Evolutionary conservation across 2,888 invertebrate species (phyloP), one percentile per base, ranked within the genome.

Genomic region (Drosophila percnosoma): DNA sequence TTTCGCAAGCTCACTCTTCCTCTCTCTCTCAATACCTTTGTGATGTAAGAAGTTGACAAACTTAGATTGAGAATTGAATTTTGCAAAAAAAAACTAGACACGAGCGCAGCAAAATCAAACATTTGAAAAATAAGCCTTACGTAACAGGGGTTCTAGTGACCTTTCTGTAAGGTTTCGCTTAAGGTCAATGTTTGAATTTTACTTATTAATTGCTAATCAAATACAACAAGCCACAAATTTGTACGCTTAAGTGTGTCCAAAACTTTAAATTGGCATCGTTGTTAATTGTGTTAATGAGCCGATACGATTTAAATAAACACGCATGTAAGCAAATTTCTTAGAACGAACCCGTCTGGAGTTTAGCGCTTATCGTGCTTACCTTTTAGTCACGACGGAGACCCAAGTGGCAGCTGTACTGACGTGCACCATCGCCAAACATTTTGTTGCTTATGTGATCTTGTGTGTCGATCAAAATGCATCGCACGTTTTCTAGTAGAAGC

Each of bases 401-500:
- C 2, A 42, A 42, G 42, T 42, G 42, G 5, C 42, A 42, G 21
- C 10, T n/a, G 40, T 40, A 10, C n/a, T 45, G 45, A 1, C 45
- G 13, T 45, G 21, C 21, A 45, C 21, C 45, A 21, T n/a, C 29
- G 8, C 55, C 40, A 21, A 21, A 24, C 21, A 21, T 21, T 21
- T 15, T 8, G 0, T 11, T 27, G 15, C 18, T 27, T 1, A 36
- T 27, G 27, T 27, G 27, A 36, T 36, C 27, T 54, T 4, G 13
- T 15, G 45, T 45, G 45, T 45, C 34, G 49, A 79, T 73, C 29
- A 48, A 53, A 65, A 68, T 63, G 60, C 63, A 75, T 40, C 59
- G 33, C 68, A 49, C 42, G 64, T 55, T 66, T 53, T 29, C 40
- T 18, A 60, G 40, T 21, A 7, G 21, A 73, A 72, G 42, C 40